Evolutionary conservation across 92 coral and sea anemone species (phyloP), one percentile per base, ranked within the genome.

Genomic region (Porites divaricata): DNA sequence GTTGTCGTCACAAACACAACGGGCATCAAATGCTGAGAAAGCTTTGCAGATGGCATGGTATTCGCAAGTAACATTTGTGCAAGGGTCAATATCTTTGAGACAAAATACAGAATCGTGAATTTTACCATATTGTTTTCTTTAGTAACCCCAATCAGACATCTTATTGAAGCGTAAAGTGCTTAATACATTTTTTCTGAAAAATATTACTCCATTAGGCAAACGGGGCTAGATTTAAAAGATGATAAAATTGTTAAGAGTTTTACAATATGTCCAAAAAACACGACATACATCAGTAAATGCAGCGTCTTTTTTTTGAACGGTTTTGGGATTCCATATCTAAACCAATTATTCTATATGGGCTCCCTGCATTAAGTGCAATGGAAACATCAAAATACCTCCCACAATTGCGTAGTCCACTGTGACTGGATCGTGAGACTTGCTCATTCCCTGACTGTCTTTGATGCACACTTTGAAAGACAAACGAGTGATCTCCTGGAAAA

Each of bases 361-460:
- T 51, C 4, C 54, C 54, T 9, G 54, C 6, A 9, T 4, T 4
- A 4, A 4, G 54, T 4, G 54, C 58, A 8, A 9, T 9, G 11
- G 58, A 54, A 54, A 54, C 58, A 54, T 2, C 41, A 28, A 28
- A 14, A 9, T 80, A 88, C 93, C 93, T 90, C 93, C 93, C 2
- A 92, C 26, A 6, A 84, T 84, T 24, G 83, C 79, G 75, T 86
- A 90, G 45, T 92, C 87, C 35, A 92, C 91, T 4, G 91, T 87
- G 21, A 90, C 72, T 74, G 85, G 87, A 66, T 83, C 91, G 25
- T 87, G 91, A 4, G 49, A 54, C n/a, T 74, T 67, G 75, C 81
- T 88, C 49, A 77, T 58, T 71, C 95, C 95, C 17, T 63, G 88
- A 28, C 83, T 82, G 75, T 92, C 95, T 76, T 86, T 81, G 4